phyloP scores from a whole-genome alignment of 2,113 vertebrate species.

The Myrmecophaga tridactyla region DNA sequence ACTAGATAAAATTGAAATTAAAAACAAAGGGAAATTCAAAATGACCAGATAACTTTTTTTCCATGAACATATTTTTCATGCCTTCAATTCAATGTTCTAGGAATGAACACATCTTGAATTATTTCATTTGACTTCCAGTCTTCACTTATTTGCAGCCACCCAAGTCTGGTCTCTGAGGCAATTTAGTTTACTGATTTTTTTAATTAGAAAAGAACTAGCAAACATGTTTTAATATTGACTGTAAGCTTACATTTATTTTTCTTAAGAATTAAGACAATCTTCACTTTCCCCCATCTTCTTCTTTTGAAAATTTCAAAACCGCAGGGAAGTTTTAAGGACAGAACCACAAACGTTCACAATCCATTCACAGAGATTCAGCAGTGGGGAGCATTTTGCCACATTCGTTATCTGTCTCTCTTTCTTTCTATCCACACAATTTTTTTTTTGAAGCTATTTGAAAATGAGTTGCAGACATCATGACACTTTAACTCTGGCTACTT shows the following conservation, averaged over 20 bases:
- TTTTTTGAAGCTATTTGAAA: not conserved
- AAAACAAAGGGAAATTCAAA: not conserved
- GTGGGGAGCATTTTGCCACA: not conserved
- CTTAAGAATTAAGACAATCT: not conserved
- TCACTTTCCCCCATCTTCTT: not conserved
- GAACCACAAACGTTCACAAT: not conserved
- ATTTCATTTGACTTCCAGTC: slow-evolving; percentile 24
- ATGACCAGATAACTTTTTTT: not conserved
- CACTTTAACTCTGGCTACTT: not conserved
- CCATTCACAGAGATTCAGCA: not conserved
- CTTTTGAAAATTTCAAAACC: not conserved
- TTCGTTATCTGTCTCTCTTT: not conserved
- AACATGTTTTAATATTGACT: not conserved
- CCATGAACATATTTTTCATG: not conserved
- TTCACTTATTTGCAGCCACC: not conserved
- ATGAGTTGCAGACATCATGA: not conserved
- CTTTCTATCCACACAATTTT: not conserved
- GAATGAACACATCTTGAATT: not conserved
- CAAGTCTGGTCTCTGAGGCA: not conserved
- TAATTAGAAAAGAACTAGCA: slow-evolving; percentile 12
- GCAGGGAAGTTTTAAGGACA: not conserved
- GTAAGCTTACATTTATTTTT: not conserved
- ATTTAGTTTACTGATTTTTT: not conserved
- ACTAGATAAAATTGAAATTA: not conserved
- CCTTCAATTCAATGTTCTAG: not conserved